These are phyloP conservation scores for Sarcophaga peregrina DNA, from an alignment of 1,140 invertebrate genomes.

Conservation along the genomic window DNA sequence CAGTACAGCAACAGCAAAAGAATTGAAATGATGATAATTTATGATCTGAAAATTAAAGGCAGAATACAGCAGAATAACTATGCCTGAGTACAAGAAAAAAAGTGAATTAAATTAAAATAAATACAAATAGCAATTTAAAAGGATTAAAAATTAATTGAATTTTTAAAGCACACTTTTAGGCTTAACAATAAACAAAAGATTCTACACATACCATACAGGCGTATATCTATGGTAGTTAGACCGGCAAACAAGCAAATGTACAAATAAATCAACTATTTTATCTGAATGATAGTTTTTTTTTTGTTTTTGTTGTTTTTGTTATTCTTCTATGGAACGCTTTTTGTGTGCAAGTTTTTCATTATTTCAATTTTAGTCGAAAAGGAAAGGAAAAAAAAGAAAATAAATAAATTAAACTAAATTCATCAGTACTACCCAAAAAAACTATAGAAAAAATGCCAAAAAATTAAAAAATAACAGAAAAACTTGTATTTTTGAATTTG, in stretches of 20 bases:
- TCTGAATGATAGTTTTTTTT: too few relatives aligned
- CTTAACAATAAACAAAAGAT: neutral
- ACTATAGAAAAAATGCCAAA: too few relatives aligned
- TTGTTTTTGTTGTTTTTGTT: too few relatives aligned
- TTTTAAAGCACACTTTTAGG: constrained; percentile 23
- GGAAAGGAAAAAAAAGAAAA: too few relatives aligned
- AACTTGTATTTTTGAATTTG: too few relatives aligned
- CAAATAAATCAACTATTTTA: too few relatives aligned
- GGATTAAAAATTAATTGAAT: constrained; percentile 39
- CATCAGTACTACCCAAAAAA: too few relatives aligned
- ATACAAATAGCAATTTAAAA: constrained; percentile 31
- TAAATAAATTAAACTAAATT: too few relatives aligned
- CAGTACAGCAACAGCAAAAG: neutral
- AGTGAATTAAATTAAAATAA: constrained; percentile 36
- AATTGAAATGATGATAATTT: constrained; percentile 1
- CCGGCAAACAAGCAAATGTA: neutral
- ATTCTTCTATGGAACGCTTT: too few relatives aligned
- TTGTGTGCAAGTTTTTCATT: too few relatives aligned
- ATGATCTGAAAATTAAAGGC: constrained; percentile 5
- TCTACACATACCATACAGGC: neutral
- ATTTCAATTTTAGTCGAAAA: too few relatives aligned
- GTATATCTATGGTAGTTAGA: neutral
- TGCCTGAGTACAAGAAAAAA: neutral
- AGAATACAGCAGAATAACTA: neutral
- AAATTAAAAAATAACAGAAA: too few relatives aligned